Conservation (phyloP, 2,113 vertebrate species). For the Cyprinodon variegatus region DNA sequence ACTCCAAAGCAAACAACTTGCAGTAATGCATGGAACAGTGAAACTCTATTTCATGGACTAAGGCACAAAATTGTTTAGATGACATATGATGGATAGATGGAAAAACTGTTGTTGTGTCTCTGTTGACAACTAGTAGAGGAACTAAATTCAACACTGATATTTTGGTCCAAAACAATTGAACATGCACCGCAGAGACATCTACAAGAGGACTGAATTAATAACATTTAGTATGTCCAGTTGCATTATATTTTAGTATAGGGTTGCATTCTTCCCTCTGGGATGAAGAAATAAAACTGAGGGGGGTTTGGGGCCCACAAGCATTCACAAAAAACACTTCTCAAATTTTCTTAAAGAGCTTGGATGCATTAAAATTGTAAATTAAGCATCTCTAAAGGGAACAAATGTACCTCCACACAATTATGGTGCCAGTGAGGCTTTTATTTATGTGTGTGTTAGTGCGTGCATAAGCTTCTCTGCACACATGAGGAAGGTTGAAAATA, state of each 20-base stretch:
- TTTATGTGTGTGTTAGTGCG: background rate
- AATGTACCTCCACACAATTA: slow-evolving; percentile 43
- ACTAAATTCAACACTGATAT: slow-evolving; percentile 1
- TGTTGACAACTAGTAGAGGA: background rate
- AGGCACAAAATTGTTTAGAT: background rate
- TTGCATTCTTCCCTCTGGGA: slow-evolving; percentile 34
- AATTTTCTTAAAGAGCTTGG: slow-evolving; percentile 56
- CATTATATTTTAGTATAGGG: slow-evolving; percentile 55
- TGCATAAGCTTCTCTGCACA: background rate
- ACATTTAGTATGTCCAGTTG: slow-evolving; percentile 62
- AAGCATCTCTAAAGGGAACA: slow-evolving; percentile 59
- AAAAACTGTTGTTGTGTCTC: background rate
- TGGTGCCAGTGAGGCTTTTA: slow-evolving; percentile 20
- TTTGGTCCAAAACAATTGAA: slow-evolving; percentile 35
- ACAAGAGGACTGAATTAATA: slow-evolving; percentile 47
- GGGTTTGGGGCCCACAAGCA: slow-evolving; percentile 25
- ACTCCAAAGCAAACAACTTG: background rate
- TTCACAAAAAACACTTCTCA: slow-evolving; percentile 48
- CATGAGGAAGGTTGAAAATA: background rate
- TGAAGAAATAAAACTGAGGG: slow-evolving; percentile 25
- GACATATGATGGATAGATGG: background rate
- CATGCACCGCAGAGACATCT: slow-evolving; percentile 43
- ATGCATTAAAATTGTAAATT: slow-evolving; percentile 72
- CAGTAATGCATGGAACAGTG: background rate
- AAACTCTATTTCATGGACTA: background rate